phyloP scores from a whole-genome alignment of 2,888 invertebrate species.

The Schizaphis graminum region DNA sequence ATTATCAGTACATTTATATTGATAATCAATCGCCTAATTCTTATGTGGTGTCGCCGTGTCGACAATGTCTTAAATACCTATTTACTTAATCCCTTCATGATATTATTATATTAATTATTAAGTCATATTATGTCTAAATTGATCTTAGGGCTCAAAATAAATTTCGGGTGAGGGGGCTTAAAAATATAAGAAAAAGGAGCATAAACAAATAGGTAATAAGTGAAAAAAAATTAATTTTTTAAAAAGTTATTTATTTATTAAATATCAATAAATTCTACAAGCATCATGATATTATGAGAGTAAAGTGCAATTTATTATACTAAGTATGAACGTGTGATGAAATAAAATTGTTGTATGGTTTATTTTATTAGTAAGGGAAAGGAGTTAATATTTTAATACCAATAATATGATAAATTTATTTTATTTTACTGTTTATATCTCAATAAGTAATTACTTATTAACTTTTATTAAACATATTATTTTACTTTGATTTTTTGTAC shows the following conservation, averaged over 20 bases:
- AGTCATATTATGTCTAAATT: background rate
- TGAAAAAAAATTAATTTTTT: background rate
- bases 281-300: background rate
- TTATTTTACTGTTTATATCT: background rate
- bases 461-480: background rate
- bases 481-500: background rate
- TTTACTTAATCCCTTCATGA: background rate
- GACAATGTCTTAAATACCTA: background rate
- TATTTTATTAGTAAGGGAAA: background rate
- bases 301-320: background rate
- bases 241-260: background rate
- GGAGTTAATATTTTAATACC: background rate
- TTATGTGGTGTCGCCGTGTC: background rate
- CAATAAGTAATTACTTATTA: background rate
- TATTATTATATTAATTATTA: background rate
- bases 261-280: background rate
- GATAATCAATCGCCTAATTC: background rate
- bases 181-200: background rate
- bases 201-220: background rate
- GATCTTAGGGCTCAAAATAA: too few relatives aligned
- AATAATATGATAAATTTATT: too few relatives aligned
- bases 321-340: background rate
- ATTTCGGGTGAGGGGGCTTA: too few relatives aligned
- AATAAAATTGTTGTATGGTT: background rate
- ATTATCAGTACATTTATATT: background rate